Percentiles rank a stretch among this genome's conserved stretches.
Evolutionary conservation across 1,140 invertebrate species (phyloP).

Genomic region (Proales similis): DNA sequence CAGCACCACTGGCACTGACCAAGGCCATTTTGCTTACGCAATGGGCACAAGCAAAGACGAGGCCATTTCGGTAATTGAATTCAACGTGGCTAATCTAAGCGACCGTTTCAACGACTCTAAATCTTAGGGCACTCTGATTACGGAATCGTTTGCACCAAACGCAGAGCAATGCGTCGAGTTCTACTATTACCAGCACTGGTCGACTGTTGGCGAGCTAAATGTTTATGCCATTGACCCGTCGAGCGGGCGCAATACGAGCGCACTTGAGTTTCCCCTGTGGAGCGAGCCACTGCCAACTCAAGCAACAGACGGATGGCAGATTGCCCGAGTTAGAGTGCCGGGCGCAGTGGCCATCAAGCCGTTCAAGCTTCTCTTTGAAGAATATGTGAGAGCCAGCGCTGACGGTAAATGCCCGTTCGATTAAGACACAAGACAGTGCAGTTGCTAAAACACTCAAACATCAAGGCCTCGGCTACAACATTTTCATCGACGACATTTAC

Average conservation of each 20-base stretch:
- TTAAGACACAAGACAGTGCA: not conserved
- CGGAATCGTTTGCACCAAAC: conserved; percentile 7
- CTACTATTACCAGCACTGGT: conserved; percentile 17
- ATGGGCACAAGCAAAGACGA: no score
- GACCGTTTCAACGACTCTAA: conserved; percentile 24
- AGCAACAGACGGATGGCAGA: conserved; percentile 10
- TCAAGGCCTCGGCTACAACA: not conserved
- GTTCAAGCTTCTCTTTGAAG: conserved; percentile 35
- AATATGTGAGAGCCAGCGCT: not conserved
- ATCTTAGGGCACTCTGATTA: not conserved
- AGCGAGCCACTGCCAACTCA: conserved; percentile 14
- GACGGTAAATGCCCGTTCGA: not conserved
- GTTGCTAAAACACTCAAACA: not conserved
- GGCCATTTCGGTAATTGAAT: no score
- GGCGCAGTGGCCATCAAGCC: conserved; percentile 6
- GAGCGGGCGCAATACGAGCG: not conserved
- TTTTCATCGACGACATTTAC: conserved; percentile 28
- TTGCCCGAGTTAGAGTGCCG: conserved; percentile 6
- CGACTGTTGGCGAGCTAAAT: conserved; percentile 10
- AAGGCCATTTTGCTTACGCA: conserved; percentile 10
- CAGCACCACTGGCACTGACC: conserved; percentile 15
- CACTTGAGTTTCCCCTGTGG: conserved; percentile 1
- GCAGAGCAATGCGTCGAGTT: conserved; percentile 35
- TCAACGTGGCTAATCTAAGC: no score
- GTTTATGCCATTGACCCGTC: conserved; percentile 6